phyloP scores from a whole-genome alignment of 2,797 vertebrate genomes.

The Astyanax mexicanus region DNA sequence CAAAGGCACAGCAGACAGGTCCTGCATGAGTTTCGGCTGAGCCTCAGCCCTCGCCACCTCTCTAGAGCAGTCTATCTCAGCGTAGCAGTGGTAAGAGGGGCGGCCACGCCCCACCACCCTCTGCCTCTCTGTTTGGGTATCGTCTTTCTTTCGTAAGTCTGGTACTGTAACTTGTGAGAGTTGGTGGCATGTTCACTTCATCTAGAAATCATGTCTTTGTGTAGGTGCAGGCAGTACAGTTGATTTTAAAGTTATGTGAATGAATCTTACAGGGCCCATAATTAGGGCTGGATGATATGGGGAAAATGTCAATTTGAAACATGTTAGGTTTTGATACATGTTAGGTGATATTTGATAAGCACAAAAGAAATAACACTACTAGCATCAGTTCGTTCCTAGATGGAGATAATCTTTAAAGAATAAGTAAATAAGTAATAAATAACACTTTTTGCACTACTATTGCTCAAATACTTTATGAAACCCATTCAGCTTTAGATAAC shows the following conservation, averaged over 20 bases:
- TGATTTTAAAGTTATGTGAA: slow-evolving; percentile 7
- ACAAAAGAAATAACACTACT: not conserved
- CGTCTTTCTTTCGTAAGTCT: slow-evolving; percentile 75
- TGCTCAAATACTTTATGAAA: no score
- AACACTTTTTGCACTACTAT: no score
- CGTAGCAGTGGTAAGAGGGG: slow-evolving; percentile 75
- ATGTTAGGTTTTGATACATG: not conserved
- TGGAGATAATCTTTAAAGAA: no score
- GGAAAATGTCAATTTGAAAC: not conserved
- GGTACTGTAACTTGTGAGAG: slow-evolving; percentile 71
- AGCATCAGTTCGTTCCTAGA: no score
- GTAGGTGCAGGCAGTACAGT: slow-evolving; percentile 58
- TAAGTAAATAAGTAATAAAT: no score
- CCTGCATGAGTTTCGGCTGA: slow-evolving; percentile 83
- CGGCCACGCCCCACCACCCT: slow-evolving; percentile 65
- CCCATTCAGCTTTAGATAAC: no score
- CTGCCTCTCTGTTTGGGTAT: slow-evolving; percentile 68
- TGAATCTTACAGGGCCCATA: slow-evolving; percentile 1
- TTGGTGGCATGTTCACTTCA: slow-evolving; percentile 80
- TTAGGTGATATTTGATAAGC: no score
- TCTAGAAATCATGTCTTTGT: slow-evolving; percentile 61
- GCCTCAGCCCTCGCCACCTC: slow-evolving; percentile 69
- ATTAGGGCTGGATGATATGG: not conserved
- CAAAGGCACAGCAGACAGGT: slow-evolving; percentile 77
- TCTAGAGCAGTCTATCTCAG: slow-evolving; percentile 76